These are phyloP conservation scores for Elgaria multicarinata DNA, from an alignment of 2,113 vertebrate genomes.

Conservation along the genomic window DNA sequence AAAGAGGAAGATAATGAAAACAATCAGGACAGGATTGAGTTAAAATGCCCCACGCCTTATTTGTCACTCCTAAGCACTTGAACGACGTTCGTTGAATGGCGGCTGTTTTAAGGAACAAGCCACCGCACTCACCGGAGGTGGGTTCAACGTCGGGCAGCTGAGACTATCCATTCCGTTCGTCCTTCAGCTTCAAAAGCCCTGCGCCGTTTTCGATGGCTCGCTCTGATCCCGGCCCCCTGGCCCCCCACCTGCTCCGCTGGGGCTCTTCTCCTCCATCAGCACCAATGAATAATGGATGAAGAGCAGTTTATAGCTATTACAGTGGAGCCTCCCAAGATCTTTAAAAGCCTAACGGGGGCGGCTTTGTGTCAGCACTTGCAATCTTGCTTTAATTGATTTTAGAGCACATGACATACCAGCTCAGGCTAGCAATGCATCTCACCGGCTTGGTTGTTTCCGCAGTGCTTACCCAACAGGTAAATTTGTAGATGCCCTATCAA, in stretches of 20 bases:
- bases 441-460: neutral
- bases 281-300: conserved; percentile 20
- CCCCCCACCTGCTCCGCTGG: neutral
- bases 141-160: no score
- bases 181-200: neutral
- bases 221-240: neutral
- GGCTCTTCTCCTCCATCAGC: conserved; percentile 9
- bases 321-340: neutral
- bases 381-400: neutral
- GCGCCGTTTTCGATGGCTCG: neutral
- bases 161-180: neutral
- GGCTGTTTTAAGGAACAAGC: neutral
- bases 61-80: neutral
- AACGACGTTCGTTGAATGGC: neutral
- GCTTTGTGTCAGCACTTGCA: neutral
- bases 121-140: neutral
- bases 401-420: neutral
- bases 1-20: neutral
- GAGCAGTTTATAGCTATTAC: neutral
- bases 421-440: no score
- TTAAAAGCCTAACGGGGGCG: neutral
- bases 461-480: neutral
- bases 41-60: neutral
- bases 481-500: neutral
- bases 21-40: neutral